A percentile compares a stretch with the other conserved stretches of the same genome.
These are phyloP conservation scores for Characodon lateralis DNA, from an alignment of 2,797 vertebrate genomes.

Conservation along the genomic window DNA sequence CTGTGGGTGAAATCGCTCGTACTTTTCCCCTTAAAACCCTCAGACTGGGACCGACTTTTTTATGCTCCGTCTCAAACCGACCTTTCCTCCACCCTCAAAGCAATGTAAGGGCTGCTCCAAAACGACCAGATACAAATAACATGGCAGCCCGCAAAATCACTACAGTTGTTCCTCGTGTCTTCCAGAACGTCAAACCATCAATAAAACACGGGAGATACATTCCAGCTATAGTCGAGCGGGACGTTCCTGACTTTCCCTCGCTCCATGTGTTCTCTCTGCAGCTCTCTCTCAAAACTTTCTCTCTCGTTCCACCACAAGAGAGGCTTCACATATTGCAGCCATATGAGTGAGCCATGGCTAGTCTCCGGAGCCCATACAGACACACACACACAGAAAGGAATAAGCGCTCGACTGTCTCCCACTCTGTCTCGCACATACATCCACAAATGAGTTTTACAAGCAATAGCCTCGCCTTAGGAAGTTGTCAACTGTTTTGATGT, in stretches of 20 bases:
- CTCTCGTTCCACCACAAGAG: slow-evolving; percentile 70
- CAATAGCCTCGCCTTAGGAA: slow-evolving; percentile 76
- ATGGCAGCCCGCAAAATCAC: slow-evolving; percentile 75
- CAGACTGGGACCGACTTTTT: slow-evolving; percentile 31
- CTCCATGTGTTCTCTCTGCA: slow-evolving; percentile 63
- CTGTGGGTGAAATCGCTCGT: slow-evolving; percentile 17
- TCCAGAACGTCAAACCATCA: slow-evolving; percentile 77
- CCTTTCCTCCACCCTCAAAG: slow-evolving; percentile 4
- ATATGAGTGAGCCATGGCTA: slow-evolving; percentile 72
- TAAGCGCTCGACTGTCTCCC: slow-evolving; percentile 56
- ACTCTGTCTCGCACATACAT: slow-evolving; percentile 43
- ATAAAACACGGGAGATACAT: slow-evolving; percentile 77
- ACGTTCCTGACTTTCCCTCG: slow-evolving; percentile 72
- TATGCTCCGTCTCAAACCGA: slow-evolving; percentile 35
- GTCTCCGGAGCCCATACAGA: slow-evolving; percentile 49
- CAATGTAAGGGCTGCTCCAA: slow-evolving; percentile 35
- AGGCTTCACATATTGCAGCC: slow-evolving; percentile 79
- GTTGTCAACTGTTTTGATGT: slow-evolving; percentile 77
- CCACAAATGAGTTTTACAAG: slow-evolving; percentile 72
- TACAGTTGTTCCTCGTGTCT: slow-evolving; percentile 76
- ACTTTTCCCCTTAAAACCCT: slow-evolving; percentile 16
- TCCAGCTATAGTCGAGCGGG: slow-evolving; percentile 72
- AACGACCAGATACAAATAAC: slow-evolving; percentile 68
- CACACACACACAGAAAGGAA: slow-evolving; percentile 40
- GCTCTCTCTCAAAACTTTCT: slow-evolving; percentile 66